Base-by-base conservation (phyloP, 2,888 invertebrate species). In the Beris morrisii region DNA sequence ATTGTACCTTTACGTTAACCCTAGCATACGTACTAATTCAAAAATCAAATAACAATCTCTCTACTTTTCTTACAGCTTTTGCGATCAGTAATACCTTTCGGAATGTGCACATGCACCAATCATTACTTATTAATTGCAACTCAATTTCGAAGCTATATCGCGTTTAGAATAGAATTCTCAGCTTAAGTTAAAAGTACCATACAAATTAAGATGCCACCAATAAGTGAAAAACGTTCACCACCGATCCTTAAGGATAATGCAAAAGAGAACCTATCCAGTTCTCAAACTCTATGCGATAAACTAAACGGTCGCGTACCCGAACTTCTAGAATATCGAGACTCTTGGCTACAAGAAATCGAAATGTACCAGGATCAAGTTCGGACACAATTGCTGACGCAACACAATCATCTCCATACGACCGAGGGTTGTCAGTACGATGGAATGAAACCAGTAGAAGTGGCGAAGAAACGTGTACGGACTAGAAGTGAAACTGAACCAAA, bases 281-380 rank as follows among this genome's bases (percentile, higher is more conserved):
- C 53, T 9, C 50, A 65, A 57, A 22, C 48, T 5, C 15, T 65
- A 28, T 65, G 65, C 50, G 65, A 65, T 9, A 57, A 58, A 13
- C 38, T 65, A 22, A 65, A 44, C 46, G 55, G 50, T 53, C 65
- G 66, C 31, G 67, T 65, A 9, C 73, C 79, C 28, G 81, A 80
- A 66, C 79, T 80, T 11, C 70, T 78, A 11, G 80, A 80, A 68
- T 80, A 79, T 61, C 79, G 79, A 64, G 80, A 80, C 50, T 78
- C 81, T 15, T 80, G 80, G 80, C 71, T 79, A 45, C 76, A 79
- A 65, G 80, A 80, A 68, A 75, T 79, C 48, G 79, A 80, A 68
- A 69, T 77, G 6, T 79, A 79, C 54, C 79, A 79, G 68, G 71
- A 78, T 66, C 75, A 75, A 48, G 74, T 74, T 69, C 76, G 77